phyloP scores from a whole-genome alignment of 2,888 invertebrate species.

The Macaria notata region DNA sequence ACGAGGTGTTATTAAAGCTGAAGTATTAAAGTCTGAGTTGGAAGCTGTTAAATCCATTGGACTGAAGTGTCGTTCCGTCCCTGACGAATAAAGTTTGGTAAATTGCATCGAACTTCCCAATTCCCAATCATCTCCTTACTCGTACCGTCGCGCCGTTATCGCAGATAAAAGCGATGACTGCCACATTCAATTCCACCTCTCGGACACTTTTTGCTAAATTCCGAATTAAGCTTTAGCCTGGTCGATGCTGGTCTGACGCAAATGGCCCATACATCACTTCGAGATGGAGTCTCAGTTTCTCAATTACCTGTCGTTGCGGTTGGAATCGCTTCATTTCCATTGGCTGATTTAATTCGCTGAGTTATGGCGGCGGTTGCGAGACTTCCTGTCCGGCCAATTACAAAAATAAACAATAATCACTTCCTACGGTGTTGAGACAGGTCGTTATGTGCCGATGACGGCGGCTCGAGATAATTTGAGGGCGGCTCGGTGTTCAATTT shows the following conservation, averaged over 20 bases:
- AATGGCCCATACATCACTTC: constrained; percentile 42
- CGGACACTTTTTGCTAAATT: constrained; percentile 34
- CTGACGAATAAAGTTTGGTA: background rate
- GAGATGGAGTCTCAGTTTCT: constrained; percentile 41
- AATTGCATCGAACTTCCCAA: background rate
- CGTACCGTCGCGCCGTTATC: background rate
- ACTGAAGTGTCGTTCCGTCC: background rate
- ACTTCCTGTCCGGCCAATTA: constrained; percentile 75
- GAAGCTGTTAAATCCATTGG: background rate
- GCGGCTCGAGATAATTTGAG: constrained; percentile 63
- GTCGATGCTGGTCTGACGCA: constrained; percentile 38
- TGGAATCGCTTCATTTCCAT: constrained; percentile 68
- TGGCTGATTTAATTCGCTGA: constrained; percentile 49
- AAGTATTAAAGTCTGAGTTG: background rate
- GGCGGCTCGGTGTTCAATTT: constrained; percentile 59
- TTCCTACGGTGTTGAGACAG: constrained; percentile 67
- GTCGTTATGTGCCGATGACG: constrained; percentile 56
- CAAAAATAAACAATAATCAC: constrained; percentile 78
- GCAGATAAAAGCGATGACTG: constrained; percentile 9
- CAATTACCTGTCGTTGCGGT: constrained; percentile 47
- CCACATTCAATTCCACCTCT: constrained; percentile 19
- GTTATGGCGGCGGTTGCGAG: constrained; percentile 36
- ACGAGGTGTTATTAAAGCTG: constrained; percentile 6
- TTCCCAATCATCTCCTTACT: constrained; percentile 14
- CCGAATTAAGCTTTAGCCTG: constrained; percentile 41